phyloP scores from a whole-genome alignment of 1,140 invertebrate genomes.

The Monochamus saltuarius region DNA sequence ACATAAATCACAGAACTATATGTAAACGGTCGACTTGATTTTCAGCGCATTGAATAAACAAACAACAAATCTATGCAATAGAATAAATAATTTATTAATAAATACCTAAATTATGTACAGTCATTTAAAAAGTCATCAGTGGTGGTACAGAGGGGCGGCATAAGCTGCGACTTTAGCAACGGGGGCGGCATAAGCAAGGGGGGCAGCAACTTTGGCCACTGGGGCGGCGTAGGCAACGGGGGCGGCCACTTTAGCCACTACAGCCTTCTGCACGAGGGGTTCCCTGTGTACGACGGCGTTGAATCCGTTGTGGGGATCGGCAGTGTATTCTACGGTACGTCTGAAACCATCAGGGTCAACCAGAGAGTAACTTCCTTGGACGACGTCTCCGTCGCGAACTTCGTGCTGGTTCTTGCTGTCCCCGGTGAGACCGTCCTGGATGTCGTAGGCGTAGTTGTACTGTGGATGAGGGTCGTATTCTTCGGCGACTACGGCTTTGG shows the following conservation, averaged over 20 bases:
- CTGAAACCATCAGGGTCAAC: slow-evolving; percentile 64
- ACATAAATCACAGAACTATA: too few species aligned
- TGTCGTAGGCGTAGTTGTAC: slow-evolving; percentile 56
- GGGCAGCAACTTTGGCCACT: slow-evolving; percentile 30
- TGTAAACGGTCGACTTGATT: too few species aligned
- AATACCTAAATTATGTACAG: too few species aligned
- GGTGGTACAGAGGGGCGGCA: background rate
- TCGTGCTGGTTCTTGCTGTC: slow-evolving; percentile 55
- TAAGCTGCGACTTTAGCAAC: slow-evolving; percentile 25
- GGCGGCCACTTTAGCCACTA: slow-evolving; percentile 32
- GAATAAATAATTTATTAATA: too few species aligned
- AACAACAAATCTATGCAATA: too few species aligned
- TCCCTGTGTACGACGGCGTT: slow-evolving; percentile 53
- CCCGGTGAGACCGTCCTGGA: slow-evolving; percentile 53
- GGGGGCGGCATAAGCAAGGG: slow-evolving; percentile 15
- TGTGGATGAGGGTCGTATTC: slow-evolving; percentile 56
- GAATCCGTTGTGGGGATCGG: slow-evolving; percentile 58
- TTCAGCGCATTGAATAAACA: too few species aligned
- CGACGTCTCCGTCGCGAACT: slow-evolving; percentile 61
- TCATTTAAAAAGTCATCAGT: background rate
- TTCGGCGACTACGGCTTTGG: slow-evolving; percentile 32
- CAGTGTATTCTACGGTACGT: slow-evolving; percentile 68
- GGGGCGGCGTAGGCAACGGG: slow-evolving; percentile 64
- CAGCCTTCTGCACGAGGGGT: slow-evolving; percentile 33
- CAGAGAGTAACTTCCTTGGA: slow-evolving; percentile 65